Evolutionary conservation across 2,797 vertebrate genomes (phyloP).

Genomic region (Pseudochirops cupreus): DNA sequence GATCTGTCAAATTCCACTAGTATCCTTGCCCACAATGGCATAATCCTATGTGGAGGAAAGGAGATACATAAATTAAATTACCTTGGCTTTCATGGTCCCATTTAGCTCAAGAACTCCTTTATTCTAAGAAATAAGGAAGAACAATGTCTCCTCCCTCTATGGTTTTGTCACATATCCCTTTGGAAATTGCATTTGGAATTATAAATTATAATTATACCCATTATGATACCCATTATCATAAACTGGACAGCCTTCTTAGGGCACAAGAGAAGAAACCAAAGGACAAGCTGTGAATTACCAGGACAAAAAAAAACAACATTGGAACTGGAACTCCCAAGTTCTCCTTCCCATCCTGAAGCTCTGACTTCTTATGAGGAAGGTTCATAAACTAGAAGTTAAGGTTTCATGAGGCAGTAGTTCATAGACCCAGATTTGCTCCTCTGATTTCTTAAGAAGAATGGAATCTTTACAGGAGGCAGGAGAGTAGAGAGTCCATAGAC

Average conservation of each 20-base stretch:
- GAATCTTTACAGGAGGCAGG: not conserved
- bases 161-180: not conserved
- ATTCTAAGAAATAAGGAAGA: not conserved
- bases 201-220: not conserved
- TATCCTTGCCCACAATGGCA: not conserved
- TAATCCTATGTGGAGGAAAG: not conserved
- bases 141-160: not conserved
- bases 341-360: not conserved
- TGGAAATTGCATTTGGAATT: not conserved
- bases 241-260: not conserved
- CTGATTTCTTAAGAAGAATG: not conserved
- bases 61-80: not conserved
- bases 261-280: not conserved
- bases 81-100: not conserved
- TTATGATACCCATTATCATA: not conserved
- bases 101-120: not conserved
- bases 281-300: not conserved
- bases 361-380: not conserved
- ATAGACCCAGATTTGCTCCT: not conserved
- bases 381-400: not conserved
- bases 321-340: not conserved
- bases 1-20: not conserved
- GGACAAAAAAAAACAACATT: not conserved
- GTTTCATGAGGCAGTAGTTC: not conserved
- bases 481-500: not conserved